Percentiles rank a stretch among this genome's conserved stretches.
Evolutionary conservation across 1,140 invertebrate genomes (phyloP).

Genomic region (Drosophila asahinai): DNA sequence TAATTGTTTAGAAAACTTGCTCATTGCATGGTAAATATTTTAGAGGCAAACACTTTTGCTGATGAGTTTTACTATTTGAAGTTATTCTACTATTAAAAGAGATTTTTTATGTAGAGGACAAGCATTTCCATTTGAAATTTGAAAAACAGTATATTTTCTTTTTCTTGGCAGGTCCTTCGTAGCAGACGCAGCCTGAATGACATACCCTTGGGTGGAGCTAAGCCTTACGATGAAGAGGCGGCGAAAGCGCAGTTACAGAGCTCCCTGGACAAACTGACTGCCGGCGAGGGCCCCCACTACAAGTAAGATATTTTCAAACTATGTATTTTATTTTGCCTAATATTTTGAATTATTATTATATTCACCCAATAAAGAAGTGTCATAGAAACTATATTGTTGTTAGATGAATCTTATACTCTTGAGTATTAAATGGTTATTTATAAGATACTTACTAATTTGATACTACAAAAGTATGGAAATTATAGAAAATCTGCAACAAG

Average conservation of each 20-base stretch:
- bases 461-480: no score
- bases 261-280: constrained; percentile 71
- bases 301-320: constrained; percentile 33
- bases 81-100: not conserved
- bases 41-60: no score
- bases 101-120: not conserved
- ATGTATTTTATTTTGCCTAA: not conserved
- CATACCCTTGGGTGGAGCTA: constrained; percentile 37
- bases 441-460: no score
- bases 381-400: no score
- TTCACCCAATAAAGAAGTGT: no score
- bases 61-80: not conserved
- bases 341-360: no score
- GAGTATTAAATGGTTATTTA: no score
- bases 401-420: no score
- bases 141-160: not conserved
- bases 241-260: constrained; percentile 60
- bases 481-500: no score
- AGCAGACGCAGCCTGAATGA: constrained; percentile 53
- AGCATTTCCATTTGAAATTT: not conserved
- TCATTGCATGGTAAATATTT: no score
- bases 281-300: constrained; percentile 76
- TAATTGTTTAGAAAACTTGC: no score
- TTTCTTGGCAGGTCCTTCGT: constrained; percentile 45
- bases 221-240: constrained; percentile 59